A percentile compares a stretch with the other conserved stretches of the same genome.
Conservation (phyloP, 2,797 vertebrate species). For the Ataeniobius toweri region DNA sequence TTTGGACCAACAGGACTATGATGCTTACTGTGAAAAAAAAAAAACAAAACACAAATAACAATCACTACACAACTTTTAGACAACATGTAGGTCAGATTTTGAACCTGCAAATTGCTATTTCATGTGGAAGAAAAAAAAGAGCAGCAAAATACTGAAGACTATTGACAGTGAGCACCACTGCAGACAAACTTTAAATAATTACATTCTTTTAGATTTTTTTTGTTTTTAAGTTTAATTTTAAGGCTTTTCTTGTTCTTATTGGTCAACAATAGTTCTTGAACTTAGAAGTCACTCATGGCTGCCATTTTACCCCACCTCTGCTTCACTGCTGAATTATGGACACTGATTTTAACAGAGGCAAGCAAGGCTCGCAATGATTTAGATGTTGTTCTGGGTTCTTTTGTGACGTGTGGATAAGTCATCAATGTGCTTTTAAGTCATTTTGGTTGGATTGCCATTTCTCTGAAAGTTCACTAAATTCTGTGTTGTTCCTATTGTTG, state of each 20-base stretch:
- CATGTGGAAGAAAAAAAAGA: not conserved
- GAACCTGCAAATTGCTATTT: not conserved
- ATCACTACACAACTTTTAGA: not conserved
- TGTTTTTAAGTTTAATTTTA: not conserved
- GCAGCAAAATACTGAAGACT: not conserved
- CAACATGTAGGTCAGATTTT: not conserved
- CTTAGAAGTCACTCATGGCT: not conserved
- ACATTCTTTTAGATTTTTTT: not conserved
- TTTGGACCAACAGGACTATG: not conserved
- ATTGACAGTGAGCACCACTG: not conserved
- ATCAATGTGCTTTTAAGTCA: too few relatives aligned
- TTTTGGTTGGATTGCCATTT: too few relatives aligned
- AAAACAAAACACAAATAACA: not conserved
- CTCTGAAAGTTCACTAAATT: too few relatives aligned
- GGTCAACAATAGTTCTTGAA: not conserved
- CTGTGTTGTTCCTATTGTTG: too few relatives aligned
- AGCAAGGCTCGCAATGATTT: too few relatives aligned
- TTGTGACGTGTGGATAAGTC: too few relatives aligned
- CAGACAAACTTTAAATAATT: too few relatives aligned
- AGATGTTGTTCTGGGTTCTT: too few relatives aligned
- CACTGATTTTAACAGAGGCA: too few relatives aligned
- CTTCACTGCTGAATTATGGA: too few relatives aligned
- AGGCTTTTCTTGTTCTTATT: not conserved
- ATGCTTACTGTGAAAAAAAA: constrained; percentile 14
- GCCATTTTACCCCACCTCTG: not conserved